Conservation (phyloP, 2,797 vertebrate genomes). For the Anabacerthia variegaticeps region DNA sequence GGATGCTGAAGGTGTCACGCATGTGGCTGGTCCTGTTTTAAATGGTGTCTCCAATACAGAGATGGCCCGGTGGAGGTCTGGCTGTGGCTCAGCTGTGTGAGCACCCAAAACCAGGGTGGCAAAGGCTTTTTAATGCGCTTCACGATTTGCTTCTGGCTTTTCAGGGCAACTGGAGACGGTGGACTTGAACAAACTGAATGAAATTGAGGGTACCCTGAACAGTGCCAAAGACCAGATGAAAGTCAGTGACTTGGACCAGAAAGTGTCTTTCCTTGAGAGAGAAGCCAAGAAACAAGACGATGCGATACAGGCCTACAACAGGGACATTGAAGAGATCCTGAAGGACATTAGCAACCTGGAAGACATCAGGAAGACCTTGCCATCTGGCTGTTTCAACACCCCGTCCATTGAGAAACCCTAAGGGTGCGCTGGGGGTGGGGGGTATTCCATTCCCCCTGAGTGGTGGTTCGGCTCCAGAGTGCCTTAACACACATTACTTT, state of each 20-base stretch:
- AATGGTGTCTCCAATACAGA: background rate
- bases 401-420: conserved; percentile 92
- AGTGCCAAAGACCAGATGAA: conserved; percentile 90
- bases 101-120: background rate
- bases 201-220: conserved; percentile 89
- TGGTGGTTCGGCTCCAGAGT: conserved; percentile 69
- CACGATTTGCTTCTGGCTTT: background rate
- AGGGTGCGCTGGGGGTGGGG: conserved; percentile 39
- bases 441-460: conserved; percentile 25
- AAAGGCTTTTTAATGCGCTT: background rate
- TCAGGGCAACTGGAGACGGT: conserved; percentile 93
- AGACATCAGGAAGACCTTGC: conserved; percentile 95
- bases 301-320: conserved; percentile 89
- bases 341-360: conserved; percentile 93
- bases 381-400: conserved; percentile 95
- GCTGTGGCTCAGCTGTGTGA: background rate
- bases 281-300: conserved; percentile 88
- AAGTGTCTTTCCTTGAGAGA: conserved; percentile 87
- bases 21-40: background rate
- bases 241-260: conserved; percentile 86
- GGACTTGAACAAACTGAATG: conserved; percentile 90
- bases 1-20: background rate
- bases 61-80: rapidly evolving
- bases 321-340: conserved; percentile 90
- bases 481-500: conserved; percentile 73